Base-by-base conservation (phyloP, 2,113 vertebrate species). In the Microcebus murinus region DNA sequence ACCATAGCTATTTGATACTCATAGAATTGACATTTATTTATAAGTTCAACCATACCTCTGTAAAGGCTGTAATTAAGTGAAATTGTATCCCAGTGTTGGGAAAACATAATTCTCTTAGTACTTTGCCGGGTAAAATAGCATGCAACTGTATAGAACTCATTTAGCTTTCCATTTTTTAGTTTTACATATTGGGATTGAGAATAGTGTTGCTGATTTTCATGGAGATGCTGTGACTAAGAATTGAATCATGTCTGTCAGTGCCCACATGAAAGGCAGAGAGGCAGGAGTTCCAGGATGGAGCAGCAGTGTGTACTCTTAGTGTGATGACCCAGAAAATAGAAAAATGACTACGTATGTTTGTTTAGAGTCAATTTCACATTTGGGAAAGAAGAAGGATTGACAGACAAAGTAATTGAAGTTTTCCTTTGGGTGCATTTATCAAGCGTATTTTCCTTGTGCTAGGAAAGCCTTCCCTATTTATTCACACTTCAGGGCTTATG, bases 241-340 rank as follows among this genome's bases (percentile, higher is more conserved):
- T 4, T 27, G 21, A 50, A 13, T 61, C 36, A 1, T 50, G n/a
- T 81, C 39, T 5, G 4, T 39, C n/a, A 61, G 25, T 88, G 15
- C 2, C 8, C 27, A 1, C 11, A 9, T 31, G 50, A n/a, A 87
- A 89, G 59, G 29, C 34, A 73, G 61, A 82, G 55, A 79, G 50
- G 71, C 0, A 6, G 45, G 59, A 25, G 6, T 42, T 31, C 39
- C 0, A 1, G 59, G 59, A n/a, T 73, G 2, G 36, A 84, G 36
- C 5, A 55, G 59, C 21, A 4, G 6, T 45, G 8, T n/a, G 10
- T 5, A 50, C 34, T 39, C 63, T 84, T 70, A 50, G 85, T 48
- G 74, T 59, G 57, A 87, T 96, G 83, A 87, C 94, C 73, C 65
- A 84, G 83, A 68, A 94, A 95, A 96, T 31, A 34, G 83, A 67